Evolutionary conservation across 2,113 vertebrate genomes (phyloP).

Genomic region (Mola mola): DNA sequence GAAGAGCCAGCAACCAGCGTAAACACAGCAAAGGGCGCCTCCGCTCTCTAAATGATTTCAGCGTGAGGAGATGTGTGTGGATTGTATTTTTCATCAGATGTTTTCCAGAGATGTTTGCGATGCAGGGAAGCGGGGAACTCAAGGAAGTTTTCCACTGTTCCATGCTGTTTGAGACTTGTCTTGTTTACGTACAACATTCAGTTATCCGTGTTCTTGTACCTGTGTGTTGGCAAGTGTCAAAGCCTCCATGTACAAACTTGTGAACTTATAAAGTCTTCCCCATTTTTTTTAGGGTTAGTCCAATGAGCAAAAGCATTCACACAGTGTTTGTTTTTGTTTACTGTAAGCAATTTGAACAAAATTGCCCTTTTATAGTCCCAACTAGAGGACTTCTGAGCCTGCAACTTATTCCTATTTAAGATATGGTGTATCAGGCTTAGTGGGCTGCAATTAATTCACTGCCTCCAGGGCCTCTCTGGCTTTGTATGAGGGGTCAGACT

Average conservation of each 20-base stretch:
- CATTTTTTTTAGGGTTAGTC: slow-evolving; percentile 17
- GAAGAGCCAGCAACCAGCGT: slow-evolving; percentile 64
- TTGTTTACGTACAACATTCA: slow-evolving; percentile 36
- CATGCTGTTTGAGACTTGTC: slow-evolving; percentile 20
- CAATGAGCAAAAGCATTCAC: slow-evolving; percentile 30
- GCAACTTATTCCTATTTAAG: slow-evolving; percentile 69
- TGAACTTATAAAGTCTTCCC: slow-evolving; percentile 8
- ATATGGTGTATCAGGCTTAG: slow-evolving; percentile 79
- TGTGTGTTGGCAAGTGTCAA: slow-evolving; percentile 25
- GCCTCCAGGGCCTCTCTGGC: slow-evolving; percentile 81
- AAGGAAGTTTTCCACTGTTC: slow-evolving; percentile 39
- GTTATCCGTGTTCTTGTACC: slow-evolving; percentile 19
- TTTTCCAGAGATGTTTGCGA: slow-evolving; percentile 40
- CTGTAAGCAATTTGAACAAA: slow-evolving; percentile 40
- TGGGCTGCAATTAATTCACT: slow-evolving; percentile 81
- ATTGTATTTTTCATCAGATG: slow-evolving; percentile 60
- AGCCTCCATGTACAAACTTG: slow-evolving; percentile 21
- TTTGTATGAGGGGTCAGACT: slow-evolving; percentile 82
- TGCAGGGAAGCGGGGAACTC: slow-evolving; percentile 23
- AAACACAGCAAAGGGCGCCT: slow-evolving; percentile 71
- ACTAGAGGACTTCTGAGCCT: slow-evolving; percentile 44
- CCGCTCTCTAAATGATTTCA: slow-evolving; percentile 72
- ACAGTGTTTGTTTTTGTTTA: slow-evolving; percentile 63
- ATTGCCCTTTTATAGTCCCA: slow-evolving; percentile 32
- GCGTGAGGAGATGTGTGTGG: slow-evolving; percentile 50